Percentiles rank a stretch among this genome's conserved stretches.
phyloP scores from a whole-genome alignment of 1,140 invertebrate genomes.

The Caenorhabditis tropicalis region DNA sequence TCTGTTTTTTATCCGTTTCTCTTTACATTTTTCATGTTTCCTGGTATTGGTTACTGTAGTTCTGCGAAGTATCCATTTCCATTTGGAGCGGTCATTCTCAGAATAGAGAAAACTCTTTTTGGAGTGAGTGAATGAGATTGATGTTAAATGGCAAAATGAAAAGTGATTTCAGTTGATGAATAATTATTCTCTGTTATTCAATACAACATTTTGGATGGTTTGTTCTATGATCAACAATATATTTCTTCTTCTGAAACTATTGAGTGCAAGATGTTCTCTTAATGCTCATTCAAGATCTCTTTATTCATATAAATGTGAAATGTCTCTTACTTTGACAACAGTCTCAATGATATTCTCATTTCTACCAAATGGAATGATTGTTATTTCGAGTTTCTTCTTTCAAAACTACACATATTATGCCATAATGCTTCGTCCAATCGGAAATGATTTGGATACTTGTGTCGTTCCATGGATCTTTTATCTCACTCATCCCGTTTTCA shows the following conservation, averaged over 20 bases:
- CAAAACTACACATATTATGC: not conserved
- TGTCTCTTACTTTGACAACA: not conserved
- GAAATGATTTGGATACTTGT: not conserved
- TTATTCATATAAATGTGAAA: not conserved
- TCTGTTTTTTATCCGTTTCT: not conserved
- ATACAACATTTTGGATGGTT: not conserved
- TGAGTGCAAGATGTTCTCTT: not conserved
- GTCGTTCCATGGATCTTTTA: conserved; percentile 2
- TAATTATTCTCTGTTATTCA: not conserved
- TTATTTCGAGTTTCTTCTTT: not conserved
- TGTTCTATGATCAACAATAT: not conserved
- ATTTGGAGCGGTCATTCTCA: not conserved
- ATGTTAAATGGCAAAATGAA: not conserved
- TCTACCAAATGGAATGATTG: not conserved
- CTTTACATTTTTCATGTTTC: conserved; percentile 1
- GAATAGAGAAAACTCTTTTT: not conserved
- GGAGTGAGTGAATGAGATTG: not conserved
- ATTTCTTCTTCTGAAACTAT: not conserved
- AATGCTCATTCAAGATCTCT: not conserved
- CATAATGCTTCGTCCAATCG: not conserved
- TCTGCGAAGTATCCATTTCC: not conserved
- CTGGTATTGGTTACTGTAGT: not conserved
- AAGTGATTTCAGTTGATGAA: not conserved
- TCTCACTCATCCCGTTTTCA: not conserved
- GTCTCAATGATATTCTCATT: conserved; percentile 6